Evolutionary conservation across 1,140 invertebrate genomes (phyloP).

Genomic region (Dinoponera quadriceps): DNA sequence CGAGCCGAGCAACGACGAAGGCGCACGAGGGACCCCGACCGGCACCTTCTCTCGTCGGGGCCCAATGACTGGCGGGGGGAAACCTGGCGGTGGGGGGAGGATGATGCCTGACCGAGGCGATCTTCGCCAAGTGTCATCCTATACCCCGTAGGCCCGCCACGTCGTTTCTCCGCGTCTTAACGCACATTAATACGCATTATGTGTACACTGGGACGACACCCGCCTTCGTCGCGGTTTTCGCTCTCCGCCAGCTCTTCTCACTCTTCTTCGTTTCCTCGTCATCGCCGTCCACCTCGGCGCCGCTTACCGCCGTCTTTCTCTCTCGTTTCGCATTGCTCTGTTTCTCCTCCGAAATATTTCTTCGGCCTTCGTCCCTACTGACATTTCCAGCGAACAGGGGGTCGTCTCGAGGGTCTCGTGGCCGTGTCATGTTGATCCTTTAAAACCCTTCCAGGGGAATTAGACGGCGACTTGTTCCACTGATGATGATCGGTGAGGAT

Average conservation of each 20-base stretch:
- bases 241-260: constrained; percentile 30
- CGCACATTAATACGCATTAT: constrained; percentile 78
- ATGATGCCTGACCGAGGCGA: constrained; percentile 57
- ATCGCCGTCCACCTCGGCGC: constrained; percentile 28
- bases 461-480: constrained; percentile 33
- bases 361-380: constrained; percentile 39
- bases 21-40: constrained; percentile 51
- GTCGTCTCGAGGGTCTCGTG: neutral
- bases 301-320: neutral
- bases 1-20: constrained; percentile 78
- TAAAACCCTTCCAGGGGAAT: constrained; percentile 11
- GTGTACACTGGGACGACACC: constrained; percentile 68
- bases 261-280: constrained; percentile 35
- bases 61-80: constrained; percentile 58
- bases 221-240: constrained; percentile 70
- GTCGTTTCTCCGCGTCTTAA: constrained; percentile 77
- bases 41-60: constrained; percentile 29
- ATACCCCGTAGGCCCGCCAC: constrained; percentile 81
- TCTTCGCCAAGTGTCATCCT: constrained; percentile 80
- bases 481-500: constrained; percentile 31
- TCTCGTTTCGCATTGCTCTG: neutral
- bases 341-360: constrained; percentile 36
- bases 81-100: constrained; percentile 52
- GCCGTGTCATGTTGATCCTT: constrained; percentile 21
- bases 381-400: constrained; percentile 25